Evolutionary conservation across 23 tunicate species (phyloP), one percentile per base, ranked within the genome.

Genomic region (Phallusia fumigata): DNA sequence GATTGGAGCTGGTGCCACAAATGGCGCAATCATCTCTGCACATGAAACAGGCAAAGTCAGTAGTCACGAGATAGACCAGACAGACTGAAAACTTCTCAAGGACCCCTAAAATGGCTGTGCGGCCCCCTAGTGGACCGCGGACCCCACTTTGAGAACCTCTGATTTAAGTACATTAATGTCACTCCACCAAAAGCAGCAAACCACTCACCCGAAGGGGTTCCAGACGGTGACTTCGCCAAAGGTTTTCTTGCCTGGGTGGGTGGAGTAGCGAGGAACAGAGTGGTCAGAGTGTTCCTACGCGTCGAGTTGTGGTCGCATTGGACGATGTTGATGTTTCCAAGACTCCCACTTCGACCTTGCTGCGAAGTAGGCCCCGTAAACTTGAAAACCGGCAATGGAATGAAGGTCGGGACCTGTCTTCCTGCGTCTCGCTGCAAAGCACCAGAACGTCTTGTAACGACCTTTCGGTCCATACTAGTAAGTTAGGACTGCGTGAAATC

Each of bases 361-460:
- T 77, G 77, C 49, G 52, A 32, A 19, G 65, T 13, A 5, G 65
- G 65, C 35, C 52, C 86, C 6, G 77, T 44, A 49, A 73, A 83
- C 35, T 65, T 76, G 52, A 83, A 83, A 5, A 83, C 79, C 3
- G 86, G 86, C 36, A 83, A 36, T 11, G 86, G 86, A 36, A 83
- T 83, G 79, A 83, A 83, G 8, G 86, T 83, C 6, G 86, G 79
- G 12, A 6, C 72, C 50, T 52, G 73, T 28, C 50, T 50, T 18
- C 69, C 28, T 22, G 28, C 28, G 8, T 58, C 69, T 21, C 69
- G 69, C 69, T 58, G 69, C 28, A 24, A 58, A 21, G 69, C 16
- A 58, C 3, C 5, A 58, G 15, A 13, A 1, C 16, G 69, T 13
- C 28, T 58, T 24, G 3, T 1, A 58, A 58, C 28, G 5, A 16